These are phyloP conservation scores for Hiodon tergisus DNA, from an alignment of 2,113 vertebrate genomes.

Conservation along the genomic window DNA sequence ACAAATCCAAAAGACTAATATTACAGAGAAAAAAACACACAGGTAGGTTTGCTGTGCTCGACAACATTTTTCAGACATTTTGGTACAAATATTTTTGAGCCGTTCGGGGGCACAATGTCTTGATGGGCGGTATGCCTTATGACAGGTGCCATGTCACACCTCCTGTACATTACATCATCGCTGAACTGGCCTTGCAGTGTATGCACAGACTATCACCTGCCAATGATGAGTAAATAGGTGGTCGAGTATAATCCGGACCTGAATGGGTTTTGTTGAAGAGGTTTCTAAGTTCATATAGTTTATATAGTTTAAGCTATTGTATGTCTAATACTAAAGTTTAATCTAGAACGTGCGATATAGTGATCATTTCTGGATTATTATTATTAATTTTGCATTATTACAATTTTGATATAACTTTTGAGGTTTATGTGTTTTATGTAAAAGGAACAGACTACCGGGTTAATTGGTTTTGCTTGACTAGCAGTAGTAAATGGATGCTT, in stretches of 20 bases:
- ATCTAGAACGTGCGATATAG: neutral
- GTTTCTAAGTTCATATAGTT: too few species aligned
- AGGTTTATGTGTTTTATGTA: neutral
- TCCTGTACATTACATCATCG: too few species aligned
- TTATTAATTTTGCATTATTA: neutral
- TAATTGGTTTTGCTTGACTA: neutral
- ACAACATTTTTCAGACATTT: too few species aligned
- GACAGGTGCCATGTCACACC: neutral
- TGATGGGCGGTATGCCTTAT: too few species aligned
- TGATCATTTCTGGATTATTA: neutral
- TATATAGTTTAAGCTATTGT: too few species aligned
- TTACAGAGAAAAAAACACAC: too few species aligned
- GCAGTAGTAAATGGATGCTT: neutral
- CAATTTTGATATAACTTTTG: neutral
- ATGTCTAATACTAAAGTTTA: too few species aligned
- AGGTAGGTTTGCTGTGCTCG: too few species aligned
- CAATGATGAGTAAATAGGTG: neutral
- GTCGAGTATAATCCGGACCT: slow-evolving; percentile 7
- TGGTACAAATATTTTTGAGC: too few species aligned
- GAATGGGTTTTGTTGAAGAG: slow-evolving; percentile 19
- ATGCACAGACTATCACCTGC: neutral
- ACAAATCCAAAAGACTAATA: too few species aligned
- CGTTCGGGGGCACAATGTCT: too few species aligned
- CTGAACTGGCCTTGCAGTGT: too few species aligned
- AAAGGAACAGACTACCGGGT: slow-evolving; percentile 35